Evolutionary conservation across 2,797 vertebrate species (phyloP), one percentile per base, ranked within the genome.

Genomic region (Anguilla megastoma): DNA sequence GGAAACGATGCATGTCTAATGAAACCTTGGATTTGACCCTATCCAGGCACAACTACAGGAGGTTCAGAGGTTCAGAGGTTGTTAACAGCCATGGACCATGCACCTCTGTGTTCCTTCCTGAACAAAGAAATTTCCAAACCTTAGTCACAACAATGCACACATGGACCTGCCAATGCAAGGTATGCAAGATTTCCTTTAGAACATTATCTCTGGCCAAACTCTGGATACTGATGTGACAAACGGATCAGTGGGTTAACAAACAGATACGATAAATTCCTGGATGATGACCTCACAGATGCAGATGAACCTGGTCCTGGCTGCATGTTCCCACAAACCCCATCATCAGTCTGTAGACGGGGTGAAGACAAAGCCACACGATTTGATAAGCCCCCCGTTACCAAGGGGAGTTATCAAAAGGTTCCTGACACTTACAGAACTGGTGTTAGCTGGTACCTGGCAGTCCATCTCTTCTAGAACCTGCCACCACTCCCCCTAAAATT

Each of bases 401-500:
- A 69, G 63, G n/a, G 41, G 84, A 33, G 63, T 86, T 86, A 69
- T 71, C 36, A 45, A 86, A 41, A 86, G 36, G 36, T 45, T 69
- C 85, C 82, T 50, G 60, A 66, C 12, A 24, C 21, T 58, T 27
- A 71, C 18, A 71, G 60, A 60, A 85, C 84, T 58, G 84, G 58
- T 85, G 84, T 85, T 63, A 85, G 85, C 85, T 71, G 85, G 63
- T 86, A n/a, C 60, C 85, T 86, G 85, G 21, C 41, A 36, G 41
- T 69, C 58, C 56, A 56, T 54, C n/a, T 30, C n/a, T 9, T 84
- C 18, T 5, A 48, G 76, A n/a, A 80, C 41, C 36, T 80, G 76
- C 76, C 76, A 80, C 76, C 76, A 45, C 41, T 48, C 27, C 36
- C 76, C 76, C 2, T 48, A 80, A 24, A 33, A 33, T 16, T 33